A percentile compares a stretch with the other conserved stretches of the same genome.
Conservation (phyloP, 2,888 invertebrate species). For the Platycnemis pennipes region DNA sequence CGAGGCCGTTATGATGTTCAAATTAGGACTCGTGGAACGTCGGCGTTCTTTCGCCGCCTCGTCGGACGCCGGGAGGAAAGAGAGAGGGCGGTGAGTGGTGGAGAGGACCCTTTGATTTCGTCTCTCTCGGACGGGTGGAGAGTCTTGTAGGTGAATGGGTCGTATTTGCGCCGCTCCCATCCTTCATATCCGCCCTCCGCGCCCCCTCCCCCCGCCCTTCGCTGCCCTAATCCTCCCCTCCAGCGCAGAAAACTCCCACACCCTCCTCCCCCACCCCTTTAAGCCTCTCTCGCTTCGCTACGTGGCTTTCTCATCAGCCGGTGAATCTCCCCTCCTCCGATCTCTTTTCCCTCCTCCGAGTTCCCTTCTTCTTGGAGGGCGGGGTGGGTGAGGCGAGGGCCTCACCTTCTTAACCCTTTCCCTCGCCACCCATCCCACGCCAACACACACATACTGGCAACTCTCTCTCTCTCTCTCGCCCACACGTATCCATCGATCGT, state of each 20-base stretch:
- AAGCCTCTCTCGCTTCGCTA: neutral
- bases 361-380: neutral
- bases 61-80: neutral
- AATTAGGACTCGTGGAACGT: slow-evolving; percentile 25
- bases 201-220: neutral
- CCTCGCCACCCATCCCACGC: too few relatives aligned
- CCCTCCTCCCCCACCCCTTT: neutral
- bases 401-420: slow-evolving; percentile 21
- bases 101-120: slow-evolving; percentile 36
- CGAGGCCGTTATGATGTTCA: slow-evolving; percentile 45
- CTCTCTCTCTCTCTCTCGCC: neutral
- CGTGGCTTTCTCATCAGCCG: slow-evolving; percentile 30
- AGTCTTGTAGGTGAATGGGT: slow-evolving; percentile 4
- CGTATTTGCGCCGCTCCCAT: slow-evolving; percentile 4
- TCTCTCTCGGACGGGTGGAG: neutral
- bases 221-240: neutral
- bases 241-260: neutral
- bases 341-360: neutral
- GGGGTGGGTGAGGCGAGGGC: neutral
- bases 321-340: neutral
- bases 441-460: neutral
- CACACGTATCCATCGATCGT: slow-evolving; percentile 37
- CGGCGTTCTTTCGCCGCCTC: slow-evolving; percentile 30
- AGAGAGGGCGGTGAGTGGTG: neutral
- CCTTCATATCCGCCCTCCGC: neutral